A percentile compares a stretch with the other conserved stretches of the same genome.
Evolutionary conservation across 2,113 vertebrate genomes (phyloP).

Genomic region (Hemicordylus capensis): DNA sequence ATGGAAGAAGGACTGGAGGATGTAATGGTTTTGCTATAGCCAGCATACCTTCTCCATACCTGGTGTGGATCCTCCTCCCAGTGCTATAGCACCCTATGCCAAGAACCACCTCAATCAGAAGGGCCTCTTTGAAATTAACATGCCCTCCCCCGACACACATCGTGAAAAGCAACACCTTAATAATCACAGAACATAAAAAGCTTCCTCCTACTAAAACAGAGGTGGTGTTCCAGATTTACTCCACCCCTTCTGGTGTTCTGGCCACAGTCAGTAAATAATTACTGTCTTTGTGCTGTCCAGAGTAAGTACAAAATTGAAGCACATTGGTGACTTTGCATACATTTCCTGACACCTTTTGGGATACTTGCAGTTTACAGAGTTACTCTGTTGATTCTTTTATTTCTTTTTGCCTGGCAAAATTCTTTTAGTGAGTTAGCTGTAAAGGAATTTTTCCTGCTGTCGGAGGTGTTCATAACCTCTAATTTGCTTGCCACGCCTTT

Average conservation of each 20-base stretch:
- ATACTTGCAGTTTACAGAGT: neutral
- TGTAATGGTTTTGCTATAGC: too few relatives aligned
- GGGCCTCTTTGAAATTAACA: too few relatives aligned
- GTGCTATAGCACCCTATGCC: too few relatives aligned
- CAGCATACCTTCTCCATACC: too few relatives aligned
- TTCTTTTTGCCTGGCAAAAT: neutral
- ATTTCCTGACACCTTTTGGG: slow-evolving; percentile 17
- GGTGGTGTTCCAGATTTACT: too few relatives aligned
- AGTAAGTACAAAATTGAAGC: slow-evolving; percentile 21
- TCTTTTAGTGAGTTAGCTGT: slow-evolving; percentile 10
- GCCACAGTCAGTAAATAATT: slow-evolving; percentile 23
- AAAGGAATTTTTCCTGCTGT: neutral
- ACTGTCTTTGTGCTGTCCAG: slow-evolving; percentile 12
- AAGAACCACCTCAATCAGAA: too few relatives aligned
- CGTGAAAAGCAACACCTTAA: too few relatives aligned
- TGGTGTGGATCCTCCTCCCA: too few relatives aligned
- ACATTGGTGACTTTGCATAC: slow-evolving; percentile 1
- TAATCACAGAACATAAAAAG: too few relatives aligned
- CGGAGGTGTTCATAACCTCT: slow-evolving; percentile 35
- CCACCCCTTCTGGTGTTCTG: slow-evolving; percentile 19
- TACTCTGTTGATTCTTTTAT: slow-evolving; percentile 14
- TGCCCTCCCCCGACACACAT: too few relatives aligned
- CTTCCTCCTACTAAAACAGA: too few relatives aligned
- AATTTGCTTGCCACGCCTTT: slow-evolving; percentile 15
- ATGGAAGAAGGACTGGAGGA: too few relatives aligned